Percentiles rank a stretch among this genome's conserved stretches.
phyloP scores from a whole-genome alignment of 2,888 invertebrate genomes.

The Homarus gammarus region DNA sequence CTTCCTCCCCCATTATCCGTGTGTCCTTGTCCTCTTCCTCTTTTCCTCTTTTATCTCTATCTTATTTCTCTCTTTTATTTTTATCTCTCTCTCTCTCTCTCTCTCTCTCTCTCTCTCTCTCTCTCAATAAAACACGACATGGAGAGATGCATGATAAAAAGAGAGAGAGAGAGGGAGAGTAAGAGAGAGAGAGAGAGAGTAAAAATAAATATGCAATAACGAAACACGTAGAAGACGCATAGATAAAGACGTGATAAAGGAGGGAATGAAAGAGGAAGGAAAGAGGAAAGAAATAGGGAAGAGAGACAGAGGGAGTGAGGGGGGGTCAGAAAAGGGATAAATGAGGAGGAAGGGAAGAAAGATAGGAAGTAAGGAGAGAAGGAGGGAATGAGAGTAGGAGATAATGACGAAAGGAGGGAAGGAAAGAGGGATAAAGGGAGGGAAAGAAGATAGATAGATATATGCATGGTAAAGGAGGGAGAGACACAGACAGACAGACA shows the following conservation, averaged over 20 bases:
- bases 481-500: not conserved
- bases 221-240: not conserved
- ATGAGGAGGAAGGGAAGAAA: not conserved
- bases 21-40: not conserved
- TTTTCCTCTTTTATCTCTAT: not conserved
- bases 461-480: not conserved
- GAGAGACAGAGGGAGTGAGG: not conserved
- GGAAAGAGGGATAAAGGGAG: not conserved
- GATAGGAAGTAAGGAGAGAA: not conserved
- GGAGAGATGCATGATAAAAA: not conserved
- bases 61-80: not conserved
- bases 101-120: not conserved
- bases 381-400: not conserved
- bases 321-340: not conserved
- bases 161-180: not conserved
- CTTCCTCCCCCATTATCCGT: not conserved
- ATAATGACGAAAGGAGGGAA: not conserved
- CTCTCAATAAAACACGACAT: not conserved
- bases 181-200: not conserved
- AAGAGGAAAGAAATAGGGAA: slow-evolving; percentile 7
- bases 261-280: not conserved
- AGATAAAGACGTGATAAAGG: not conserved
- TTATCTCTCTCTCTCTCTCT: not conserved
- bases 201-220: not conserved
- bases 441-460: not conserved